phyloP scores from a whole-genome alignment of 2,888 invertebrate species.

The Rotaria sp. region DNA sequence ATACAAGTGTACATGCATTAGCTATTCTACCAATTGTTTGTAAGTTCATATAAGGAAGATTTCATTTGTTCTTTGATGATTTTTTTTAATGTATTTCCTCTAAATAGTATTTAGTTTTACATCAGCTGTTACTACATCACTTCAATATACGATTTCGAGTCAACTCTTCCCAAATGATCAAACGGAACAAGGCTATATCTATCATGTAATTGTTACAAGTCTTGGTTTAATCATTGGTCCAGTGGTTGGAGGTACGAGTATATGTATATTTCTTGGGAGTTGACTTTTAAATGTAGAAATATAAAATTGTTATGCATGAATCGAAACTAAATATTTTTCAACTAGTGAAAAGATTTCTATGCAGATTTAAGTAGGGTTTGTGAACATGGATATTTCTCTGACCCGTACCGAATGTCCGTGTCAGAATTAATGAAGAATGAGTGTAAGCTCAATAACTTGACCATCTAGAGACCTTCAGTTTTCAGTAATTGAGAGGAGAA shows the following conservation, averaged over 20 bases:
- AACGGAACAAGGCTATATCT: background rate
- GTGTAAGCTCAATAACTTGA: too few species aligned
- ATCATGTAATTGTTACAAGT: conserved; percentile 25
- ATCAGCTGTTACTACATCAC: background rate
- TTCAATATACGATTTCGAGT: background rate
- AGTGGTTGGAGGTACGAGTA: background rate
- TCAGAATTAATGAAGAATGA: too few species aligned
- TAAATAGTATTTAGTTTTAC: background rate
- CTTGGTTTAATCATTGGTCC: background rate
- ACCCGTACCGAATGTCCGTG: too few species aligned
- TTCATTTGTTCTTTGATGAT: background rate
- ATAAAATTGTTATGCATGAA: too few species aligned
- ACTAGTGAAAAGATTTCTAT: too few species aligned
- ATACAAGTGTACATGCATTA: background rate
- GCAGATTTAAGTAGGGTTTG: too few species aligned
- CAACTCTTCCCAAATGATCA: background rate
- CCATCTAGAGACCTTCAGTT: too few species aligned
- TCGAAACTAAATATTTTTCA: too few species aligned
- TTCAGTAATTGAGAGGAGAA: too few species aligned
- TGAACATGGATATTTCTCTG: too few species aligned
- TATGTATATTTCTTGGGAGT: too few species aligned
- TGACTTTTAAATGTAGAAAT: too few species aligned
- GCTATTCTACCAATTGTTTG: background rate
- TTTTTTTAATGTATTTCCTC: background rate
- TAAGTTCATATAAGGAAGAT: background rate